These are phyloP conservation scores for Greenwoodochromis staneri DNA, from an alignment of 2,113 vertebrate species.

Conservation along the genomic window DNA sequence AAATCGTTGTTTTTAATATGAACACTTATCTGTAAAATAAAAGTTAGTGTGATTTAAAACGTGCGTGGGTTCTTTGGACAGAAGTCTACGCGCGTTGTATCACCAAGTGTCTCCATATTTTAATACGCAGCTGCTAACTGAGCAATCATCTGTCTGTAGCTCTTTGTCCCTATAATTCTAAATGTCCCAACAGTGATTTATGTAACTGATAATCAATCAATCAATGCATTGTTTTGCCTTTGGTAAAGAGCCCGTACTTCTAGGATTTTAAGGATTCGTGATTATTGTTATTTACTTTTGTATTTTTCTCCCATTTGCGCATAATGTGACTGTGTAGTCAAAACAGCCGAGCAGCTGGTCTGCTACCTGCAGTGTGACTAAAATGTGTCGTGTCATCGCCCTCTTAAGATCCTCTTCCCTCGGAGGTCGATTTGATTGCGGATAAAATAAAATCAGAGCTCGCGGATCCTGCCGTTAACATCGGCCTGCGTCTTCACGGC, in stretches of 20 bases:
- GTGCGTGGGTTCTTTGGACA: not conserved
- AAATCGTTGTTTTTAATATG: not conserved
- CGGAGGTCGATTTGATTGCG: slow-evolving; percentile 31
- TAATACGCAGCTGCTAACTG: not conserved
- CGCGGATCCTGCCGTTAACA: slow-evolving; percentile 29
- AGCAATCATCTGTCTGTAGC: not conserved
- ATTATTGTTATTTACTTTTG: not conserved
- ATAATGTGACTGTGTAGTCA: not conserved
- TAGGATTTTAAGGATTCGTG: not conserved
- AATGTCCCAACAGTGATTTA: not conserved
- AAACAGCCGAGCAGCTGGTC: not conserved
- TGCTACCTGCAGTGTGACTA: slow-evolving; percentile 8
- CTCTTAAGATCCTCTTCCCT: not conserved
- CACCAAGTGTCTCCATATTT: not conserved
- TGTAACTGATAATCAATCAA: not conserved
- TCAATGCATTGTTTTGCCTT: not conserved
- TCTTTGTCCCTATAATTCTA: not conserved
- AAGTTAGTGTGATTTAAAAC: not conserved
- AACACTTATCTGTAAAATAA: not conserved
- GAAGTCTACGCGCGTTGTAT: not conserved
- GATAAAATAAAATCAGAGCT: slow-evolving; percentile 40
- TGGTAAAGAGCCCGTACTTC: not conserved
- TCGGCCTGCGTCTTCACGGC: not conserved
- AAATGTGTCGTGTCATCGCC: slow-evolving; percentile 61
- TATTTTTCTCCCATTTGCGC: not conserved